Evolutionary conservation across 2,113 vertebrate species (phyloP).

Genomic region (Raja brachyura): DNA sequence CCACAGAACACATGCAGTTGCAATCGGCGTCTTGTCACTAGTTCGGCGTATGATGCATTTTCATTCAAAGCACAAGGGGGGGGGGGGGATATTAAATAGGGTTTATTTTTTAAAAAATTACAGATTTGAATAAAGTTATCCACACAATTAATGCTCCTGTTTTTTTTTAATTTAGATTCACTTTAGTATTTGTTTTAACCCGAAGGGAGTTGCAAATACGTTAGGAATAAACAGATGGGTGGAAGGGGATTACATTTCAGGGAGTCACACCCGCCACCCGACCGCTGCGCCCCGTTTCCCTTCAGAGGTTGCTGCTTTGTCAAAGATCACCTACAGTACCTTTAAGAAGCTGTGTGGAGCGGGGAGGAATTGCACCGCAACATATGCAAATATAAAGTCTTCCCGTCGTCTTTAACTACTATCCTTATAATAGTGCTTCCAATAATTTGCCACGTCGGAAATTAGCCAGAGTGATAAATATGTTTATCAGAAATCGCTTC

Average conservation of each 20-base stretch:
- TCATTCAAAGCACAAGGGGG: neutral
- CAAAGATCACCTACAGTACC: no score
- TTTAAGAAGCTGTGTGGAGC: neutral
- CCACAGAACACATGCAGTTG: no score
- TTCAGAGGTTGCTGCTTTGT: neutral
- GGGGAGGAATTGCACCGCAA: neutral
- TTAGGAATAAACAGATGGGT: constrained; percentile 39
- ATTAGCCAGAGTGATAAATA: neutral
- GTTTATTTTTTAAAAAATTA: neutral
- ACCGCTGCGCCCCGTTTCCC: neutral
- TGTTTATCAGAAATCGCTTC: constrained; percentile 25
- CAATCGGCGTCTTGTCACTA: neutral
- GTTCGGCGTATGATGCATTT: neutral
- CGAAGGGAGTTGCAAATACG: constrained; percentile 40
- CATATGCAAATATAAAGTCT: neutral
- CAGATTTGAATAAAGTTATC: neutral
- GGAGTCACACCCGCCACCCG: neutral
- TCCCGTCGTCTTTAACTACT: neutral
- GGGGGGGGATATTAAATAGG: neutral
- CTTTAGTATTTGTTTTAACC: constrained; percentile 26
- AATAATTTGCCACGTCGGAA: constrained; percentile 18
- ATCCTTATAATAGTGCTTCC: neutral
- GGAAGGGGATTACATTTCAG: constrained; percentile 39
- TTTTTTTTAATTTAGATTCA: no score
- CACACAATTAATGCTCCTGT: neutral